Evolutionary conservation across 2,888 invertebrate species (phyloP), one percentile per base, ranked within the genome.

Genomic region (Actias luna): DNA sequence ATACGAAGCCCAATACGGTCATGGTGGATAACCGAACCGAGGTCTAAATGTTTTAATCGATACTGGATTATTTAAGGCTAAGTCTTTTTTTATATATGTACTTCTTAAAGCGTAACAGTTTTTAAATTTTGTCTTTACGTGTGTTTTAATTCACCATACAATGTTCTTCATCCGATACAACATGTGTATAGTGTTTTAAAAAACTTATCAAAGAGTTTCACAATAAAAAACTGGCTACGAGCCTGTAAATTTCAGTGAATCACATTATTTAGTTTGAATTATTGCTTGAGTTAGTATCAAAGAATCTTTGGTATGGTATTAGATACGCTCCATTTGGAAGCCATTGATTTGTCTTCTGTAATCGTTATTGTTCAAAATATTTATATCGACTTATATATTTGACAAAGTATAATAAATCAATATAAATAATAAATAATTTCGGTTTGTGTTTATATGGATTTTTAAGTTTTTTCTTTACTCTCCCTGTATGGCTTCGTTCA

Each of bases 281-380:
- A 50, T 22, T 50, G 46, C 46, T 50, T 50, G 46, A 22, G 25
- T 52, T 61, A 61, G 36, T 55, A 36, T 36, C 35, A 63, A 72
- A 68, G 70, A 73, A 74, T n/a, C n/a, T n/a, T n/a, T 75, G 58
- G 69, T 61, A 62, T 64, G 57, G n/a, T n/a, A 64, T 55, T 31
- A 46, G 70, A 68, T 70, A 69, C 69, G 74, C 72, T 73, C 69
- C 69, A 72, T 65, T 72, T 68, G 65, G 65, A 50, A 59, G 59
- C 65, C 31, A 67, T 69, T 72, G 69, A 73, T 69, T 67, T 66
- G 65, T 70, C 65, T 58, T 59, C 62, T 61, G 62, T 35, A 52
- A 61, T 27, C 61, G 58, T 39, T 50, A 36, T 50, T 50, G 22
- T 4, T 50, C 46, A 50, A 50, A 25, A 50, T 50, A 50, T 50